A percentile compares a stretch with the other conserved stretches of the same genome.
These are phyloP conservation scores for Eulemur albifrons DNA, from an alignment of 2,797 vertebrate species.

Conservation along the genomic window DNA sequence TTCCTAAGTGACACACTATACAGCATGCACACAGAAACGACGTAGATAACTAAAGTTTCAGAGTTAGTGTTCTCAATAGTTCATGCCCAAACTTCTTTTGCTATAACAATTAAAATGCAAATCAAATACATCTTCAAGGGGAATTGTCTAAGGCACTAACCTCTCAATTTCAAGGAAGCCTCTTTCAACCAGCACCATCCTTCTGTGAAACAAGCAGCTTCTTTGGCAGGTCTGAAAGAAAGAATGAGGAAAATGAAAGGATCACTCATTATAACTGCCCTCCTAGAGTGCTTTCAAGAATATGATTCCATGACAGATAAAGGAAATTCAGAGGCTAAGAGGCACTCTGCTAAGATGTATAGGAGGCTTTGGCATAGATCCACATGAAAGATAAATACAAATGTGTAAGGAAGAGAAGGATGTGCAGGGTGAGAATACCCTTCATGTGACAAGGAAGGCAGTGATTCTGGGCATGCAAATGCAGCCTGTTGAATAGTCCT, in stretches of 20 bases:
- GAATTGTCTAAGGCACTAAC: neutral
- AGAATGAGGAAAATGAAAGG: neutral
- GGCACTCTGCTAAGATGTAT: slow-evolving; percentile 2
- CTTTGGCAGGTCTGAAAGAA: neutral
- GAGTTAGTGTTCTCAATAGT: neutral
- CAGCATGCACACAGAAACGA: neutral
- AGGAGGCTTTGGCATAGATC: neutral
- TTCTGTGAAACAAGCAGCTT: slow-evolving; percentile 40
- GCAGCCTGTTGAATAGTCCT: neutral
- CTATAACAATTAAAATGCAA: slow-evolving; percentile 37
- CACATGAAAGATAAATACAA: slow-evolving; percentile 20
- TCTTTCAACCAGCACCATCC: neutral
- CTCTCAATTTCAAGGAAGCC: neutral
- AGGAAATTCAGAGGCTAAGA: slow-evolving; percentile 8
- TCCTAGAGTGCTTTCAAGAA: slow-evolving; percentile 53
- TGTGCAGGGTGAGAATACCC: neutral
- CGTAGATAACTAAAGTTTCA: slow-evolving; percentile 8
- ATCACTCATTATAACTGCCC: slow-evolving; percentile 24
- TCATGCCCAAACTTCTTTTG: neutral
- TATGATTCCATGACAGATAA: neutral
- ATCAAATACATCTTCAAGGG: slow-evolving; percentile 35
- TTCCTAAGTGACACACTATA: neutral
- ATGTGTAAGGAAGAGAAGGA: neutral
- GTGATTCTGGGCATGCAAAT: neutral
- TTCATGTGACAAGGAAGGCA: neutral